Conservation (phyloP, 1,140 invertebrate genomes). For the Helicorthomorpha holstii region DNA sequence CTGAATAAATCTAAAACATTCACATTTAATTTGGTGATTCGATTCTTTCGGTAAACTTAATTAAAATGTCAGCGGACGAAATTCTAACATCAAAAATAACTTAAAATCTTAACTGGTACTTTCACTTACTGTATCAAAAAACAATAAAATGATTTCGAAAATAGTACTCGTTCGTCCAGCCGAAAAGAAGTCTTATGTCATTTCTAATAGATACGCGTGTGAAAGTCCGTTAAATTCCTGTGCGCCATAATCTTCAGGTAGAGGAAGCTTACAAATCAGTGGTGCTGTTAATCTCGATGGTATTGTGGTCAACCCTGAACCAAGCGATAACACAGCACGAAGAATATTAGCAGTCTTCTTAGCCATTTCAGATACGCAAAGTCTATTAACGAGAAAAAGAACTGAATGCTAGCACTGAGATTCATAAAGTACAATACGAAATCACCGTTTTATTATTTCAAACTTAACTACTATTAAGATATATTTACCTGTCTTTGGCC, state of each 20-base stretch:
- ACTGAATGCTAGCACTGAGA: neutral
- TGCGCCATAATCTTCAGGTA: conserved; percentile 45
- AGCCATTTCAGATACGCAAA: conserved; percentile 47
- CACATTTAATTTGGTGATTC: too few relatives aligned
- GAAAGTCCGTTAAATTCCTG: conserved; percentile 36
- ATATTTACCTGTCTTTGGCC: conserved; percentile 37
- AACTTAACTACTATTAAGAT: conserved; percentile 4
- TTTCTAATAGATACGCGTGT: conserved; percentile 20
- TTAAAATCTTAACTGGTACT: too few relatives aligned
- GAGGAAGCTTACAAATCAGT: conserved; percentile 35
- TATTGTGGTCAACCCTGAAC: conserved; percentile 22
- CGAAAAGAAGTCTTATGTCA: conserved; percentile 8
- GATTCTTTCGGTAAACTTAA: too few relatives aligned
- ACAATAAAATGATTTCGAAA: neutral
- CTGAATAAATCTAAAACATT: too few relatives aligned
- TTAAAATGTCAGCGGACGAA: too few relatives aligned
- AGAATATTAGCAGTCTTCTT: conserved; percentile 36
- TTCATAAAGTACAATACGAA: neutral
- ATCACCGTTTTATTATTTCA: neutral
- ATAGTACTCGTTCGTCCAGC: neutral
- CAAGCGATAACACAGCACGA: conserved; percentile 30
- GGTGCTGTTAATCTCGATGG: conserved; percentile 31
- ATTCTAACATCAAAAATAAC: too few relatives aligned
- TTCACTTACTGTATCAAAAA: too few relatives aligned
- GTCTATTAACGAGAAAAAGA: conserved; percentile 15